Evolutionary conservation across 2,113 vertebrate species (phyloP), one percentile per base, ranked within the genome.

Genomic region (Numida meleagris): DNA sequence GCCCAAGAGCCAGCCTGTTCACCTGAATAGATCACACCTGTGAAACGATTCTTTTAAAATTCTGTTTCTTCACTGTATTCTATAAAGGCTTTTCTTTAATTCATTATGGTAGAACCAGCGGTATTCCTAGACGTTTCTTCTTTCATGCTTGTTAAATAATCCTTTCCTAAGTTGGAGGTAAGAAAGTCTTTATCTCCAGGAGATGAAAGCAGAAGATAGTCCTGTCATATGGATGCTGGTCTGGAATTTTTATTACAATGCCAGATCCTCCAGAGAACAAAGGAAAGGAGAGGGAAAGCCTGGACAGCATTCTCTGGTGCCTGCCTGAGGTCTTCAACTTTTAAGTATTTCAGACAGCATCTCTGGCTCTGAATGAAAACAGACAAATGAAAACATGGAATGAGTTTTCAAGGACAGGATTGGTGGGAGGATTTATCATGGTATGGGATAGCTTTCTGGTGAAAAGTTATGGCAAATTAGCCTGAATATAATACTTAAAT

Each of bases 391-490:
- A 85, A 93, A 70, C 33, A 82, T 5, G 45, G 73, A 75, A 65
- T 38, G 38, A 78, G 51, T 40, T 88, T 91, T 93, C 74, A 57
- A 43, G 76, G 83, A 61, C 1, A 4, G 46, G 57, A 74, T 15
- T 71, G 89, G 70, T 0, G 0, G 61, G 80, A 72, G 88, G 45
- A 87, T 92, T 90, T 95, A 90, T 87, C 71, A 48, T n/a, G n/a
- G 24, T 38, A 45, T 55, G 62, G 70, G 80, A 94, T 88, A 61
- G 65, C 17, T 67, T 95, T 84, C 88, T 70, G 75, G 90, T 62
- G 36, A 78, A 75, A 96, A 95, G 81, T 76, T 92, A 84, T 58
- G 67, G 91, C 77, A 96, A 96, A 96, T 95, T 94, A 96, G 42
- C 62, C 74, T 70, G 86, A 85, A 87, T 90, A 73, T 92, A 95